These are phyloP conservation scores for Podabrus alpinus DNA, from an alignment of 2,888 invertebrate species.

Conservation along the genomic window DNA sequence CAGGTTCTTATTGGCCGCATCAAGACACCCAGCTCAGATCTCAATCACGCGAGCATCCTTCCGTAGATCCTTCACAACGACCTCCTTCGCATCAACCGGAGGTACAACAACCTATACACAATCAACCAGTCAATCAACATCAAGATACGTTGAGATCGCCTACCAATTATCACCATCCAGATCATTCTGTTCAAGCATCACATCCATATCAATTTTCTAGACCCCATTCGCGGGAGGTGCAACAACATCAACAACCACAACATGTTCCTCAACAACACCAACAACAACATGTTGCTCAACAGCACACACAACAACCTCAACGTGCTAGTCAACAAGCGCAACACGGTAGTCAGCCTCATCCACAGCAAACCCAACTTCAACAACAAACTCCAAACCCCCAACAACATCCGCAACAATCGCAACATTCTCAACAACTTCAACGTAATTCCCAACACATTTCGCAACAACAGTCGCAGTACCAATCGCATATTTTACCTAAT, in stretches of 20 bases:
- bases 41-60: constrained; percentile 20
- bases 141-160: constrained; percentile 27
- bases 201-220: constrained; percentile 56
- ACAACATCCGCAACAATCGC: constrained; percentile 8
- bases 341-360: constrained; percentile 23
- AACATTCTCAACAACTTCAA: constrained; percentile 20
- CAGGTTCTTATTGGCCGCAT: constrained; percentile 28
- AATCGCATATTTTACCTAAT: constrained; percentile 36
- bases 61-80: constrained; percentile 18
- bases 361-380: constrained; percentile 11
- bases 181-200: constrained; percentile 25
- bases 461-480: constrained; percentile 31
- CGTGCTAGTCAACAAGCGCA: constrained; percentile 3
- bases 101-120: constrained; percentile 26
- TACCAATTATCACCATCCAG: constrained; percentile 22
- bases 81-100: constrained; percentile 28
- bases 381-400: constrained; percentile 16
- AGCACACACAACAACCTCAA: constrained; percentile 20
- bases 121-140: constrained; percentile 15
- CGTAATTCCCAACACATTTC: constrained; percentile 20
- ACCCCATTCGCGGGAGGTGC: constrained; percentile 51
- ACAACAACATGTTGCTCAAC: constrained; percentile 37
- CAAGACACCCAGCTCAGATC: constrained; percentile 31
- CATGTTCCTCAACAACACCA: constrained; percentile 27
- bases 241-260: constrained; percentile 30